Base-by-base conservation (phyloP, 2,113 vertebrate genomes). In the Syngnathoides biaculeatus region DNA sequence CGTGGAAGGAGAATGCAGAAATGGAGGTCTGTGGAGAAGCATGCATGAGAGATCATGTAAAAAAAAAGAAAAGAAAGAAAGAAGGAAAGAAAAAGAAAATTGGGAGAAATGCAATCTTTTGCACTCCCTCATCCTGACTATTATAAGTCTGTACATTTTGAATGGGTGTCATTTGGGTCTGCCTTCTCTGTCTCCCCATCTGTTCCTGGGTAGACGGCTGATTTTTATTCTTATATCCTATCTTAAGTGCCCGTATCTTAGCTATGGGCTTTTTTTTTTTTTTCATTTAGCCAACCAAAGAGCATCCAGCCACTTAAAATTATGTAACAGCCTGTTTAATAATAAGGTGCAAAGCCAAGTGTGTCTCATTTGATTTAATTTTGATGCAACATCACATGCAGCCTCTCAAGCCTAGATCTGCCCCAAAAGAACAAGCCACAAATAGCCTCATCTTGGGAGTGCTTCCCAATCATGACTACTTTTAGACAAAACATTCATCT, bases 181-280 rank as follows among this genome's bases (percentile, higher is more conserved):
- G 77, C 80, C 77, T 72, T 80, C 84, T 82, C 74, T 67, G 79
- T 86, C 87, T 83, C 79, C 79, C 89, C 90, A 91, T 91, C 89
- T 91, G 89, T 83, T 91, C 84, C 76, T 78, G 80, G 86, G 79
- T 71, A 78, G 83, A 84, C 81, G 72, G 83, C 86, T 88, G 83
- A 78, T 85, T 86, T 75, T 83, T 75, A 61, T 73, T 82, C 83
- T 80, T 77, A 84, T 82, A 86, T 86, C 88, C 84, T 86, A 62
- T 70, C 75, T 86, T 68, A 69, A 74, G 76, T 71, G 69, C 70
- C 68, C 52, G 70, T 22, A 38, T 74, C 60, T 73, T 84, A 42
- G 74, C 69, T 75, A 58, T 74, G 58, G 65, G 73, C 73, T 70
- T 63, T 69, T 56, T 77, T 22, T 42, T 40, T 43, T 73, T 71